These are phyloP conservation scores for Panagrolaimus sp. DNA, from an alignment of 1,140 invertebrate species.

Conservation along the genomic window DNA sequence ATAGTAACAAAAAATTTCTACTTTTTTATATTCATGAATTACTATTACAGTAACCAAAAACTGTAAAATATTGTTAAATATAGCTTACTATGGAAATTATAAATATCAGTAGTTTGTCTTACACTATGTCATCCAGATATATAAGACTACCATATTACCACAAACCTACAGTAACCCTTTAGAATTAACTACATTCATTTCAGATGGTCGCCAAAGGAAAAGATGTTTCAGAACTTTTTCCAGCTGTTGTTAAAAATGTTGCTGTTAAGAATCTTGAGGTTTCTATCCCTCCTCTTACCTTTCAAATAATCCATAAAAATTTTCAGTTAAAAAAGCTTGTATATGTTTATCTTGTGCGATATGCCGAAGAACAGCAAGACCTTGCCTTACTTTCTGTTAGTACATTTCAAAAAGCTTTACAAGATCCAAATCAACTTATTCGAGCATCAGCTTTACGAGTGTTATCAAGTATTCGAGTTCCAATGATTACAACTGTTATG, in stretches of 20 bases:
- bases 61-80: too few species aligned
- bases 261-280: constrained; percentile 98
- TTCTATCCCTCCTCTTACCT: not conserved
- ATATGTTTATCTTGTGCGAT: constrained; percentile 93
- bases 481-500: constrained; percentile 95
- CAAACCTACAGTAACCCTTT: constrained; percentile 17
- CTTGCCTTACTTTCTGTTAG: constrained; percentile 92
- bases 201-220: constrained; percentile 96
- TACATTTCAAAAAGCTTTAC: constrained; percentile 85
- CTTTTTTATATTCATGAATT: too few species aligned
- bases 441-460: constrained; percentile 92
- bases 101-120: too few species aligned
- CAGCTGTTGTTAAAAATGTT: constrained; percentile 98
- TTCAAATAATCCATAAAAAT: not conserved
- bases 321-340: constrained; percentile 81
- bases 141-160: too few species aligned
- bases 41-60: too few species aligned
- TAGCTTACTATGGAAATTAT: too few species aligned
- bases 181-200: constrained; percentile 50
- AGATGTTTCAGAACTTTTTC: constrained; percentile 95
- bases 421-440: constrained; percentile 97
- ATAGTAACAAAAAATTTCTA: too few species aligned
- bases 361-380: constrained; percentile 98
- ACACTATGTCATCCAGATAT: too few species aligned
- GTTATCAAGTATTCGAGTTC: constrained; percentile 87